Evolutionary conservation across 2,113 vertebrate genomes (phyloP).

Genomic region (Nettapus auritus): DNA sequence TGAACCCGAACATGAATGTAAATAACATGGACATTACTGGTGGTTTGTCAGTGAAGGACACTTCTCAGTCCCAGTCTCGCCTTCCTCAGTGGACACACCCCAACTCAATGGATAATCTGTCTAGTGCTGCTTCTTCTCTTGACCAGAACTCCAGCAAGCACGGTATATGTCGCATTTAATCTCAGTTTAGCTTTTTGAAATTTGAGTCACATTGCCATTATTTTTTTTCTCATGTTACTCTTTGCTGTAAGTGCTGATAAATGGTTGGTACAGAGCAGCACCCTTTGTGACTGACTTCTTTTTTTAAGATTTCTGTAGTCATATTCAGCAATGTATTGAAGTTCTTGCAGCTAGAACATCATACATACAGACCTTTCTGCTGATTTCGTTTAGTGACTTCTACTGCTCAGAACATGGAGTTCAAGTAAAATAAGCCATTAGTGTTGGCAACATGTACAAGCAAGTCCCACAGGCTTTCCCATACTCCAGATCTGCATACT

Average conservation of each 20-base stretch:
- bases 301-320: background rate
- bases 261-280: rapidly evolving
- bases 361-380: background rate
- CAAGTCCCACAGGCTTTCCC: background rate
- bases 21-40: conserved; percentile 93
- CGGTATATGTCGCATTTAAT: conserved; percentile 69
- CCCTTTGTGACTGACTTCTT: background rate
- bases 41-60: conserved; percentile 93
- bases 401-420: background rate
- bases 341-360: background rate
- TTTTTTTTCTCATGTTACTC: background rate
- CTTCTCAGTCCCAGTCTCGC: conserved; percentile 95
- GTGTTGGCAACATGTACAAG: background rate
- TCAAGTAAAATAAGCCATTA: background rate
- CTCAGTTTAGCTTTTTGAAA: background rate
- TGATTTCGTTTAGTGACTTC: background rate
- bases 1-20: conserved; percentile 97
- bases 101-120: conserved; percentile 92
- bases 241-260: background rate
- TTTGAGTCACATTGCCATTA: background rate
- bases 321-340: background rate
- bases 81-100: conserved; percentile 99
- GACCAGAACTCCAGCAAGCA: conserved; percentile 96
- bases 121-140: conserved; percentile 90
- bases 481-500: background rate